Conservation (phyloP, 2,113 vertebrate species). For the Sphyrna mokarran region DNA sequence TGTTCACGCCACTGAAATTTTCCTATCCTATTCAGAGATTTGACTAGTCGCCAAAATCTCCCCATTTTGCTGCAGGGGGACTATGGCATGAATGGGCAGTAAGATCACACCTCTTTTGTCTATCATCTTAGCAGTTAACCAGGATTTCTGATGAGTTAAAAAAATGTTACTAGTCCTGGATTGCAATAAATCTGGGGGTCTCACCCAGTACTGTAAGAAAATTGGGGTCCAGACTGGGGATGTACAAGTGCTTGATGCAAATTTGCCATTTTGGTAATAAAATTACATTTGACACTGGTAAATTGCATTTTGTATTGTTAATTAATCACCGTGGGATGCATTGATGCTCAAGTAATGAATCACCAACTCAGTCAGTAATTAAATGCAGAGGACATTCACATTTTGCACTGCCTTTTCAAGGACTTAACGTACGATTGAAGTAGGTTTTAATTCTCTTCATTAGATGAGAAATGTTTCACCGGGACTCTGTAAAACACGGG, state of each 20-base stretch:
- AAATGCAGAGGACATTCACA: not conserved
- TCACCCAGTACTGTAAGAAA: no score
- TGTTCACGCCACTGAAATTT: no score
- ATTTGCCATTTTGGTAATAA: not conserved
- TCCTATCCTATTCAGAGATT: no score
- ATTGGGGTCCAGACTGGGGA: no score
- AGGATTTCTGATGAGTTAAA: no score
- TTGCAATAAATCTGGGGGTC: no score
- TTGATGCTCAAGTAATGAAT: not conserved
- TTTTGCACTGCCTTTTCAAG: not conserved
- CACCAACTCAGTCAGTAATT: constrained; percentile 3
- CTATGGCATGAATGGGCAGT: no score
- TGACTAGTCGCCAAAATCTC: no score
- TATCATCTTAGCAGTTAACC: no score
- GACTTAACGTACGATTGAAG: not conserved
- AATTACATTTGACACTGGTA: not conserved
- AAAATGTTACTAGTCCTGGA: no score
- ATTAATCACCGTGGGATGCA: not conserved
- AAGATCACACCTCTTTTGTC: no score
- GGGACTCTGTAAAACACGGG: not conserved
- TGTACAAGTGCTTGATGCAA: not conserved
- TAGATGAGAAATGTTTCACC: not conserved
- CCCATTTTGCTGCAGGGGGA: no score
- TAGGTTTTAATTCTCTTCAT: not conserved
- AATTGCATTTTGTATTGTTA: not conserved